A percentile compares a stretch with the other conserved stretches of the same genome.
These are phyloP conservation scores for Sycophila texana DNA, from an alignment of 2,888 invertebrate genomes.

Conservation along the genomic window DNA sequence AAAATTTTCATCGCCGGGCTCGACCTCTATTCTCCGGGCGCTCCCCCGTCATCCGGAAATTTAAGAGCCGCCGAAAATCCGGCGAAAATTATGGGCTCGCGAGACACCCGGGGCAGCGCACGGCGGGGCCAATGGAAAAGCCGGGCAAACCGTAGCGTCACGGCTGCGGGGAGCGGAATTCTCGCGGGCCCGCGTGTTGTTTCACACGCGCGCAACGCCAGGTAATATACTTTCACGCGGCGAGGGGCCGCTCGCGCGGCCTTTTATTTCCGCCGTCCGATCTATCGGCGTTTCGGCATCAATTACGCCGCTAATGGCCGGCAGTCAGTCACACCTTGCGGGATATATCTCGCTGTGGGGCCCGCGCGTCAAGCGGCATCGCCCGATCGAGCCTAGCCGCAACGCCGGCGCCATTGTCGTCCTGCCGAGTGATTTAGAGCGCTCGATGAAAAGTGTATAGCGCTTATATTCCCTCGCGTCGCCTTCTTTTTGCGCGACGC, in stretches of 20 bases:
- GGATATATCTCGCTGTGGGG: constrained; percentile 39
- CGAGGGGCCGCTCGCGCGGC: background rate
- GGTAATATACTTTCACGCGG: constrained; percentile 49
- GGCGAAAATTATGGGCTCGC: constrained; percentile 23
- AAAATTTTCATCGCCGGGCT: constrained; percentile 3
- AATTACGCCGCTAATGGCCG: constrained; percentile 54
- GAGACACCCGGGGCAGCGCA: too few species aligned
- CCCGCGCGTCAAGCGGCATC: constrained; percentile 18
- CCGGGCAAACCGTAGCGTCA: background rate
- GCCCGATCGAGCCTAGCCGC: background rate
- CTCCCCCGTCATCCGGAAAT: constrained; percentile 32
- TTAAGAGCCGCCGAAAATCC: constrained; percentile 20
- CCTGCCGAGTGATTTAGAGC: constrained; percentile 50
- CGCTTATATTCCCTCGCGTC: background rate
- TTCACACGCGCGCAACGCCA: constrained; percentile 25
- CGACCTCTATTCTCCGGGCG: background rate
- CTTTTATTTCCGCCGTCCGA: constrained; percentile 56
- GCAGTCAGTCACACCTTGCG: constrained; percentile 54
- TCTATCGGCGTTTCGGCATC: constrained; percentile 54
- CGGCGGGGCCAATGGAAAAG: constrained; percentile 15
- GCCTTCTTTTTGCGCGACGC: background rate
- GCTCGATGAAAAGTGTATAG: constrained; percentile 47
- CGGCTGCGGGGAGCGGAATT: constrained; percentile 21
- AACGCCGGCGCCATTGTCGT: constrained; percentile 1
- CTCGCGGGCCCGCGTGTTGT: constrained; percentile 16